Evolutionary conservation across 2,113 vertebrate genomes (phyloP), one percentile per base, ranked within the genome.

Genomic region (Xenopus borealis): DNA sequence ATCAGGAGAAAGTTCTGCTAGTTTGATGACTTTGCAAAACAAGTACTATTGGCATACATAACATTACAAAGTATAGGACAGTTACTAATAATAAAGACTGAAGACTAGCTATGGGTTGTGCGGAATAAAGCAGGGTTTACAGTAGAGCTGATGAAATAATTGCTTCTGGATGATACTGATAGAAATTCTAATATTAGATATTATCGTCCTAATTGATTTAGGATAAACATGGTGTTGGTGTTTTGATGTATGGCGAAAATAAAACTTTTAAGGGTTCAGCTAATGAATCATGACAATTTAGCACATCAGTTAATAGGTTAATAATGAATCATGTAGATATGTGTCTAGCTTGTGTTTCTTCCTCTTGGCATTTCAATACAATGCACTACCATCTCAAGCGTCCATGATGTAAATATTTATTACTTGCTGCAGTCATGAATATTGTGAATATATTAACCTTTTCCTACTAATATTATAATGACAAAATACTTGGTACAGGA

Each of bases 401-500:
- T 0, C 17, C 53, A 12, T 55, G 53, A 16, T 55, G 53, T 55
- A 55, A 55, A 55, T 55, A 55, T 55, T 55, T 55, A 55, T 55
- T 55, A 7, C 53, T 55, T 1, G 6, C 53, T 55, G 1, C 53
- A n/a, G 16, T 55, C 53, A 55, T n/a, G 17, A 55, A 55, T 55
- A 55, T 55, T 8, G 53, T n/a, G 53, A 16, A 55, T 55, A 16
- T 55, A 55, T 55, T 55, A 55, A 55, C 53, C 53, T 55, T 55
- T 18, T 9, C 17, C 53, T 7, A 55, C 53, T 55, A 55, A 55
- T 55, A 55, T 55, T 55, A 55, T 55, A 2, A 55, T 55, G 53
- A 55, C 18, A 55, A 55, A 55, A 55, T 55, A 55, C 53, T 55
- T n/a, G 17, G 53, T 55, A 55, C 53, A 55, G 53, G 53, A 55